Base-by-base conservation (phyloP, 2,888 invertebrate genomes). In the Leptopterna dolabrata region DNA sequence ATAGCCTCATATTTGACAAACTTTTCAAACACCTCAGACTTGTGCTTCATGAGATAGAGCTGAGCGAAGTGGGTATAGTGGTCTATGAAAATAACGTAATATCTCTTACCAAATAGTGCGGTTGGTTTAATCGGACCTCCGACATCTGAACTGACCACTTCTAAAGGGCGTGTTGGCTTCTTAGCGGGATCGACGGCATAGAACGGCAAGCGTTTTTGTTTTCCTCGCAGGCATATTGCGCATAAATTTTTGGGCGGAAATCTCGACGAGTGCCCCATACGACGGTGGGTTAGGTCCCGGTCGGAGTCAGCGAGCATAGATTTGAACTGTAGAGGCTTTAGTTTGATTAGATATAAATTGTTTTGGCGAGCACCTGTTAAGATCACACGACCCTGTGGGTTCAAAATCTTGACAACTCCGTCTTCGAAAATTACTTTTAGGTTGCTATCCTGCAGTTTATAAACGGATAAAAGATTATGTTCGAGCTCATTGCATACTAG, bases 41-140 rank as follows among this genome's bases (percentile, higher is more conserved):
- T 90, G 7, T 89, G 87, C 47, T 90, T 89, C 14, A 90, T 76
- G 43, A 90, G 88, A 87, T 90, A 90, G n/a, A 90, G 70, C 13
- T 88, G 30, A 13, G 86, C 29, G 82, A 89, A 90, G 70, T 91
- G 90, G 0, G 90, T 90, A 83, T 83, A 90, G 55, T 91, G 91
- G 63, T 91, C 91, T 14, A 91, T 90, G 45, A 90, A 90, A 7
- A 87, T 86, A 0, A 90, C 88, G 87, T 90, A 89, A 84, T 90
- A 90, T 19, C 87, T 88, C 36, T 89, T 81, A n/a, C 87, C 89
- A 47, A 90, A 90, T 14, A 29, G 19, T 0, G 88, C 81, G 13
- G 36, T 9, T 1, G 90, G 90, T 4, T 36, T 86, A 3, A 91
- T 87, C 70, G 89, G 90, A 29, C 90, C 90, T 88, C 89, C 90